These are phyloP conservation scores for Amphiprion percula DNA, from an alignment of 2,113 vertebrate genomes.

Conservation along the genomic window DNA sequence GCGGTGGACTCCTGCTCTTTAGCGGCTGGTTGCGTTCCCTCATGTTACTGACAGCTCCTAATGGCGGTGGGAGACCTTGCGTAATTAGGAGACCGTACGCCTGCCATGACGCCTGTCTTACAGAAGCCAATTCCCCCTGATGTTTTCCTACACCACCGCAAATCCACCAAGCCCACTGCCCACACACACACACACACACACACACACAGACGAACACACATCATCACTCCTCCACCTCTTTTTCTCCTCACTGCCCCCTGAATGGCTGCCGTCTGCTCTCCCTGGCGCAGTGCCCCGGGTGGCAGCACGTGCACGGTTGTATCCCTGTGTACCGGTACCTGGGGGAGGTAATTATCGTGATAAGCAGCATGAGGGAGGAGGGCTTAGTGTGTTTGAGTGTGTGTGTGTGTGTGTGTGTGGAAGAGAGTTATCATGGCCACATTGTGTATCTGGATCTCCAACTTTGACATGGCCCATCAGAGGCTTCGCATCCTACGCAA, in stretches of 20 bases:
- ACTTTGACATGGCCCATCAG: conserved; percentile 21
- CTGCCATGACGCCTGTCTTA: conserved; percentile 74
- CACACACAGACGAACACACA: conserved; percentile 18
- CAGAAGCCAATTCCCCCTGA: conserved; percentile 62
- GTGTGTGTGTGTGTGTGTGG: conserved; percentile 21
- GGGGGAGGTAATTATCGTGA: conserved; percentile 82
- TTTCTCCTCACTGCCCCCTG: conserved; percentile 65
- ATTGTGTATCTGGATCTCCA: conserved; percentile 29
- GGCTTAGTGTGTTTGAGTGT: conserved; percentile 7
- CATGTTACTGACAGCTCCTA: conserved; percentile 75
- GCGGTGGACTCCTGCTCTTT: conserved; percentile 46
- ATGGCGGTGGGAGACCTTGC: conserved; percentile 73
- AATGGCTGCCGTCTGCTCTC: conserved; percentile 76
- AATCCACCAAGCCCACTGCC: not conserved
- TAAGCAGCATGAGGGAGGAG: conserved; percentile 62
- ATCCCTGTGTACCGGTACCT: conserved; percentile 69
- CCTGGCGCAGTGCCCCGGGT: conserved; percentile 73
- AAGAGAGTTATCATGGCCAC: conserved; percentile 35
- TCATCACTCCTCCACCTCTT: conserved; percentile 53
- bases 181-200: conserved; percentile 17
- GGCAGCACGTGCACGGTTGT: conserved; percentile 53
- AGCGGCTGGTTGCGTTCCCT: conserved; percentile 54
- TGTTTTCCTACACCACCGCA: conserved; percentile 47
- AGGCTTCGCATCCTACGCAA: conserved; percentile 1
- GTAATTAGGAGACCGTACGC: conserved; percentile 71